These are phyloP conservation scores for Tenthredo amoena DNA, from an alignment of 2,888 invertebrate genomes.

Conservation along the genomic window DNA sequence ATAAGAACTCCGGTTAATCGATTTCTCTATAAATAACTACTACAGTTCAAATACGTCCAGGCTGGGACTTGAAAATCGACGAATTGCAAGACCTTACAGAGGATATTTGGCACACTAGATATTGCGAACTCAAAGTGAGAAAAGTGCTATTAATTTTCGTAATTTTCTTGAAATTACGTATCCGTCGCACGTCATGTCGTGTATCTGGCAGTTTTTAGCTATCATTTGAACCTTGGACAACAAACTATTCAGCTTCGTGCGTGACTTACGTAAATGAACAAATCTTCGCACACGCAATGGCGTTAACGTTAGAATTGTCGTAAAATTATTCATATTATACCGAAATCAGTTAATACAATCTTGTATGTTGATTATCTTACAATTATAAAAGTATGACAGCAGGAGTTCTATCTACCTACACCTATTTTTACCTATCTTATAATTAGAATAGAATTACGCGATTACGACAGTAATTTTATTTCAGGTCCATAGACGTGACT, in stretches of 20 bases:
- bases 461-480: background rate
- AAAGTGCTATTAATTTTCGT: background rate
- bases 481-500: background rate
- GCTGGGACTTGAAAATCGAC: background rate
- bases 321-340: slow-evolving; percentile 4
- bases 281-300: background rate
- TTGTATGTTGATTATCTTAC: background rate
- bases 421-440: background rate
- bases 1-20: background rate
- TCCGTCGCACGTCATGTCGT: background rate
- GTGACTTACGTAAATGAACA: background rate
- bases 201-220: background rate
- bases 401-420: background rate
- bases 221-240: background rate
- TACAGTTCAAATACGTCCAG: background rate
- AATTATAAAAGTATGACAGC: background rate
- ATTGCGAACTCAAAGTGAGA: background rate
- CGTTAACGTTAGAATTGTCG: background rate
- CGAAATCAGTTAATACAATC: background rate
- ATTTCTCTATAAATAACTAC: background rate
- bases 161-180: background rate
- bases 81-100: background rate
- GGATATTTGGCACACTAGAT: background rate
- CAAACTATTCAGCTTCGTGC: background rate
- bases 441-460: background rate